Percentiles rank a stretch among this genome's conserved stretches.
Conservation (phyloP, 2,888 invertebrate species). For the Acanthopleura granulata region DNA sequence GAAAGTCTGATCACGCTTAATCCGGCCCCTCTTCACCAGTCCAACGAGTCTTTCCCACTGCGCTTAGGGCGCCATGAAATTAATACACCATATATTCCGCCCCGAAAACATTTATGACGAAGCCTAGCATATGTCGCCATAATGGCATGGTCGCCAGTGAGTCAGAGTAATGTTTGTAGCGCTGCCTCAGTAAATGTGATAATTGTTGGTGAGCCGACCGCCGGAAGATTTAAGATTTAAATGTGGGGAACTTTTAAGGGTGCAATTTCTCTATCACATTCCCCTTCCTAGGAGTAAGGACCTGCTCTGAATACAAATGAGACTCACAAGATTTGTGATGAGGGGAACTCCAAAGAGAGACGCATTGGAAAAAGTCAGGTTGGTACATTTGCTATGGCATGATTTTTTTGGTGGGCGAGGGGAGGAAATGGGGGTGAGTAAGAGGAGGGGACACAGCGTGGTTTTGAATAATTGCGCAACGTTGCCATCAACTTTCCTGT, state of each 20-base stretch:
- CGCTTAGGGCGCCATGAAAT: background rate
- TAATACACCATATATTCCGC: background rate
- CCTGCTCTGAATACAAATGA: conserved; percentile 12
- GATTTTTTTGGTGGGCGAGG: too few species aligned
- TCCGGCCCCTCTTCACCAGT: background rate
- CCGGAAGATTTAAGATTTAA: background rate
- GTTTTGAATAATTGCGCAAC: too few species aligned
- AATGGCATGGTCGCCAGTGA: background rate
- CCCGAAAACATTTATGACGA: background rate
- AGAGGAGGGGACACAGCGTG: too few species aligned
- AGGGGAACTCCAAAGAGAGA: too few species aligned
- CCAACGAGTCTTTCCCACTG: background rate
- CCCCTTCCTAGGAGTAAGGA: background rate
- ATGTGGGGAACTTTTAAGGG: conserved; percentile 1
- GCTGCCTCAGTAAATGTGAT: conserved; percentile 4
- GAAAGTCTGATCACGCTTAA: background rate
- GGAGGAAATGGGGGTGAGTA: too few species aligned
- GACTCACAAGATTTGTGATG: background rate
- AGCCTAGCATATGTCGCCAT: background rate
- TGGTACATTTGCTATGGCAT: too few species aligned
- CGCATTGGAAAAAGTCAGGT: too few species aligned
- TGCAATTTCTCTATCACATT: background rate
- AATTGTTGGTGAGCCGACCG: conserved; percentile 1
- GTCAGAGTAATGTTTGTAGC: background rate
- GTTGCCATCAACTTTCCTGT: too few species aligned